These are phyloP conservation scores for Mythimna vitellina DNA, from an alignment of 2,888 invertebrate genomes.

Conservation along the genomic window DNA sequence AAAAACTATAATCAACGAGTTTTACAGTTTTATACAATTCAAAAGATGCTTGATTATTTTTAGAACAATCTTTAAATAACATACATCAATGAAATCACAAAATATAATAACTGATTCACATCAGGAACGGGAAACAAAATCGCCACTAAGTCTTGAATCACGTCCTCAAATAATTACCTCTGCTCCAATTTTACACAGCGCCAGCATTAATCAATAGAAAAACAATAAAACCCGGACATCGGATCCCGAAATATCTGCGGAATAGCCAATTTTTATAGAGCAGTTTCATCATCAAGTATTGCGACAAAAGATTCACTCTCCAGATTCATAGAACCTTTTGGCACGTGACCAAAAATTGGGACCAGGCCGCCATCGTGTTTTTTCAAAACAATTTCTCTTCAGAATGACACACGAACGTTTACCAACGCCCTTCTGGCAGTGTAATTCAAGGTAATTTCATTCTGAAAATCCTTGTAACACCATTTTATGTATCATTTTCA, in stretches of 20 bases:
- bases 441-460: background rate
- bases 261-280: conserved; percentile 61
- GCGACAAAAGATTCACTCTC: conserved; percentile 18
- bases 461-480: background rate
- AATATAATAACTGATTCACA: conserved; percentile 24
- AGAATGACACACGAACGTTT: background rate
- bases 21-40: background rate
- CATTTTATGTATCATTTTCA: background rate
- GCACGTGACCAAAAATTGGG: background rate
- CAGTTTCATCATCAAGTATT: background rate
- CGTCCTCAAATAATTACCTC: conserved; percentile 56
- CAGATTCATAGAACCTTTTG: background rate
- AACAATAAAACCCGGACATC: conserved; percentile 60
- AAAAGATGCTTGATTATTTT: background rate
- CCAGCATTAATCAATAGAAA: conserved; percentile 61
- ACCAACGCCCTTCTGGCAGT: background rate
- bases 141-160: conserved; percentile 35
- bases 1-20: too few species aligned
- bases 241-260: conserved; percentile 54
- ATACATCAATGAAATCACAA: background rate
- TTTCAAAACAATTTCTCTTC: background rate
- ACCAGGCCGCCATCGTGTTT: background rate
- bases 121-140: conserved; percentile 12
- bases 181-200: conserved; percentile 54
- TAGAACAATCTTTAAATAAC: background rate